phyloP scores from a whole-genome alignment of 2,888 invertebrate genomes.

The Seira ritae region DNA sequence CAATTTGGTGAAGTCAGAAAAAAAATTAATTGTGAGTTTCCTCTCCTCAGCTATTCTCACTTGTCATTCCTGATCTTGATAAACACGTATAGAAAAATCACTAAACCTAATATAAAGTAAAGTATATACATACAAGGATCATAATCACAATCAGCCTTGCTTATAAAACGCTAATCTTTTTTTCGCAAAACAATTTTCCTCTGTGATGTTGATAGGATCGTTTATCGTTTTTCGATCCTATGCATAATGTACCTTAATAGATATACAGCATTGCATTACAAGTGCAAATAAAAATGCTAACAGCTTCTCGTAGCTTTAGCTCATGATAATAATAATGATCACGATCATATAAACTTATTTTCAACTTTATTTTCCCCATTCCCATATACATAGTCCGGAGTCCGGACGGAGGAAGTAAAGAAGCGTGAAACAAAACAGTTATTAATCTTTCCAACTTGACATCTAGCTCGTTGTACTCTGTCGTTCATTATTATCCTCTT shows the following conservation, averaged over 20 bases:
- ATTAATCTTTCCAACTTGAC: slow-evolving; percentile 72
- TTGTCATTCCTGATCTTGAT: slow-evolving; percentile 1
- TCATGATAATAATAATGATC: too few relatives aligned
- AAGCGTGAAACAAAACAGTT: slow-evolving; percentile 72
- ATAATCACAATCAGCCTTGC: too few relatives aligned
- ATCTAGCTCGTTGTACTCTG: slow-evolving; percentile 63
- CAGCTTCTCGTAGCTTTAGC: too few relatives aligned
- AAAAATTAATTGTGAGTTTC: slow-evolving; percentile 9
- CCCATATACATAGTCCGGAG: too few relatives aligned
- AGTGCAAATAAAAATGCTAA: too few relatives aligned
- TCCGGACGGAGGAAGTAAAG: slow-evolving; percentile 55
- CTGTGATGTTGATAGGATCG: background rate
- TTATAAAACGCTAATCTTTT: background rate
- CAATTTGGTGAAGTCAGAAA: slow-evolving; percentile 13
- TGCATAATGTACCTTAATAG: too few relatives aligned
- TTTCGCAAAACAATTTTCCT: slow-evolving; percentile 1
- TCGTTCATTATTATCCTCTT: slow-evolving; percentile 60
- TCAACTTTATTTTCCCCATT: too few relatives aligned
- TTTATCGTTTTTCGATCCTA: background rate
- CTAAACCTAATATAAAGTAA: too few relatives aligned
- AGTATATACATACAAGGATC: too few relatives aligned
- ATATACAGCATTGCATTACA: too few relatives aligned
- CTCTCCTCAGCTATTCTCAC: background rate
- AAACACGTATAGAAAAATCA: too few relatives aligned
- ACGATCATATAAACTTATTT: too few relatives aligned